phyloP scores from a whole-genome alignment of 2,113 vertebrate species.

The Leiothrix lutea region DNA sequence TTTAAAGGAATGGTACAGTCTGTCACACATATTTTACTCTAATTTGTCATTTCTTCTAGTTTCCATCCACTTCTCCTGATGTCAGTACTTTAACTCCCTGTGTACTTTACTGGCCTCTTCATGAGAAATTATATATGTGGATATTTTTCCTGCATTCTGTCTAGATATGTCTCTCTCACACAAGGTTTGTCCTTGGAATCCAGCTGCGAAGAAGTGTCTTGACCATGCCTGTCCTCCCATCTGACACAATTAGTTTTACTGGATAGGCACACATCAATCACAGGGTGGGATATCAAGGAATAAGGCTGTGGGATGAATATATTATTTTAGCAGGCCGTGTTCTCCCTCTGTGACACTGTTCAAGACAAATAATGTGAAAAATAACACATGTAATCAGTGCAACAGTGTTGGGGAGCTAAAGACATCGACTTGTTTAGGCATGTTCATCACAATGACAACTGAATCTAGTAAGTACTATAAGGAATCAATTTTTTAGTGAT shows the following conservation, averaged over 20 bases:
- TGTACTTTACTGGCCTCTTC: background rate
- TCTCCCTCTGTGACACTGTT: background rate
- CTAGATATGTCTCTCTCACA: background rate
- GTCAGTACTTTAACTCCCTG: background rate
- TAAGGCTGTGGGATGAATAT: background rate
- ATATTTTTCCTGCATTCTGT: background rate
- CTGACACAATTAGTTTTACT: background rate
- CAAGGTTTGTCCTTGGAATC: background rate
- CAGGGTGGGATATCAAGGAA: background rate
- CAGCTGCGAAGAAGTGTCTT: background rate
- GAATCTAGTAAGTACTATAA: background rate
- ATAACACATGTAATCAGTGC: background rate
- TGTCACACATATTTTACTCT: background rate
- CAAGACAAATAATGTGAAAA: background rate
- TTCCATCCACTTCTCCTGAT: background rate
- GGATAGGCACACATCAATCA: background rate
- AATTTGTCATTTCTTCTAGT: background rate
- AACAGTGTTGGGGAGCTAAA: background rate
- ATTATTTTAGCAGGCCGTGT: background rate
- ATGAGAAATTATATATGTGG: background rate
- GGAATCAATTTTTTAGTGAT: background rate
- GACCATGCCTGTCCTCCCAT: background rate
- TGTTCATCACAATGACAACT: background rate
- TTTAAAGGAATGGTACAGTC: background rate
- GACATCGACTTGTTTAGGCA: rapidly evolving